Evolutionary conservation across 2,888 invertebrate species (phyloP), one percentile per base, ranked within the genome.

Genomic region (Dysmachus trigonus): DNA sequence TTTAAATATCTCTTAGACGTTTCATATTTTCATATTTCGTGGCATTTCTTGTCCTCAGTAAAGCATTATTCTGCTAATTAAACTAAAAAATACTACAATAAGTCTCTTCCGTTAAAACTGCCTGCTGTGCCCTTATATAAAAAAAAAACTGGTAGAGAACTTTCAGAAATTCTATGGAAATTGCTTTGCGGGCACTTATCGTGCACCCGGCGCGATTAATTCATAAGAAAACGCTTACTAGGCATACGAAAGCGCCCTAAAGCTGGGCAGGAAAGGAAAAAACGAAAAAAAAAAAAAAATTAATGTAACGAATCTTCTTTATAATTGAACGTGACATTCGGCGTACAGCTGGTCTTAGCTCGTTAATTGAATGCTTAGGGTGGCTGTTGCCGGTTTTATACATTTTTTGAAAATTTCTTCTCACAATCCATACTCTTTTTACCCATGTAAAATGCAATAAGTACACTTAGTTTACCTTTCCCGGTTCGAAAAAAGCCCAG

Each of bases 311-410:
- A 79, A 79, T 33, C 33, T 82, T 62, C 33, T 33, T 83, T 30
- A 33, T 38, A 83, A 83, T 83, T 83, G 83, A 83, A 83, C 83
- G 83, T 83, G 83, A 71, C 72, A 72, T 83, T 30, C 22, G n/a
- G 27, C 72, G 27, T 41, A 72, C 13, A 30, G 27, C 22, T 27
- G 72, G 71, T 38, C 83, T 83, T 83, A 83, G 41, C 27, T 72
- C 72, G 71, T 83, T 83, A 83, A 83, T 83, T 35, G 72, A 83
- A 83, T 72, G 38, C 47, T 83, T 72, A 72, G 71, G 38, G 38
- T 27, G 33, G 33, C 38, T 38, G 33, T 72, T 83, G 30, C 27
- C 15, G n/a, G n/a, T 72, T 83, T 41, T 72, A 72, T 30, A 41
- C 38, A 72, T 72, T 72, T 72, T 41, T n/a, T n/a, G n/a, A n/a